Conservation (phyloP, 1,140 invertebrate genomes). For the Drosophila bifasciata region DNA sequence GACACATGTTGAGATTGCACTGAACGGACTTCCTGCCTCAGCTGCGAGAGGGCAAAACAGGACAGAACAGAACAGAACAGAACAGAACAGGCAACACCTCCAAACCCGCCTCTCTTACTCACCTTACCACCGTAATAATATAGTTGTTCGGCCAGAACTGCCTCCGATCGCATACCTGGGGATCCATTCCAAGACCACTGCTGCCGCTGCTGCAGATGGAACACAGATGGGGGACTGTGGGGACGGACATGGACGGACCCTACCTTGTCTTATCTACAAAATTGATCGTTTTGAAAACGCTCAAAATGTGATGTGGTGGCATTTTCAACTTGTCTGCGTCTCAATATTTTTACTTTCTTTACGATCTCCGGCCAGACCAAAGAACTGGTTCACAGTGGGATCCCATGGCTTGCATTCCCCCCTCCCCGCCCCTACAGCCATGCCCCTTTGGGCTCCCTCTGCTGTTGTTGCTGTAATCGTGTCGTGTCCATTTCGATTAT, state of each 20-base stretch:
- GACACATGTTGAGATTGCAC: constrained; percentile 75
- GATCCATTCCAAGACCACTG: constrained; percentile 1
- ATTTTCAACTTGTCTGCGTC: constrained; percentile 84
- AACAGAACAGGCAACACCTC: no score
- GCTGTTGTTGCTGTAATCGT: constrained; percentile 74
- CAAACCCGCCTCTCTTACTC: neutral
- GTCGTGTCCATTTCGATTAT: constrained; percentile 83
- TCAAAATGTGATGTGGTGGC: constrained; percentile 84
- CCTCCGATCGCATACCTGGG: neutral
- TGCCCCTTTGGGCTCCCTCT: constrained; percentile 8
- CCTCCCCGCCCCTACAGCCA: neutral
- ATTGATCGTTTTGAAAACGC: constrained; percentile 84
- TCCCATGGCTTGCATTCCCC: constrained; percentile 3
- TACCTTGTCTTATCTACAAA: constrained; percentile 69
- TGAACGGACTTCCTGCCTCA: constrained; percentile 2
- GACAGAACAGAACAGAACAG: no score
- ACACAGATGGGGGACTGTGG: neutral
- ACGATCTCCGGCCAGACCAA: constrained; percentile 55
- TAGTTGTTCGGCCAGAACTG: constrained; percentile 32
- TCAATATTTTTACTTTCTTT: constrained; percentile 83
- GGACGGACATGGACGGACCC: constrained; percentile 1
- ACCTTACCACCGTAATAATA: constrained; percentile 28
- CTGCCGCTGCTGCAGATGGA: constrained; percentile 11
- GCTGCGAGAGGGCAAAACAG: no score
- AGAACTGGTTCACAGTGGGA: constrained; percentile 69